Base-by-base conservation (phyloP, 2,797 vertebrate genomes). In the Garrulus glandarius region DNA sequence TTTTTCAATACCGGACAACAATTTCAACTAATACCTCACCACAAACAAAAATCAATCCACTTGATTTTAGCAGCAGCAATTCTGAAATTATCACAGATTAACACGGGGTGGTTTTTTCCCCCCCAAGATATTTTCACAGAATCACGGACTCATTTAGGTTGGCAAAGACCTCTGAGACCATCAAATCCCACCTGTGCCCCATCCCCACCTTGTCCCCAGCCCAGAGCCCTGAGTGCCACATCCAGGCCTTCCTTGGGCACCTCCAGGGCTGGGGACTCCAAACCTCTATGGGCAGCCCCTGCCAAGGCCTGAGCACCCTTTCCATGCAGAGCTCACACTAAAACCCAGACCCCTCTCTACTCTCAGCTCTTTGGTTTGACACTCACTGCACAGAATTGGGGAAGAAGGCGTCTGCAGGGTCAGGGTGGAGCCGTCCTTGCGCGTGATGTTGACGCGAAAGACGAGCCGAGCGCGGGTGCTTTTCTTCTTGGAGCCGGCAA, bases 401-500 rank as follows among this genome's bases (percentile, higher is more conserved):
- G 98, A 99, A 23, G 99, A 99, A 9, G 99, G 98, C 4, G 98
- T 99, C 98, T 99, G 99, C 67, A 99, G 97, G 29, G 98, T 99
- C 97, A 99, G 97, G 86, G 98, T 96, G 10, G 99, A 99, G 92
- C 99, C 99, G 80, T 99, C 99, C 80, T 99, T 97, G 81, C 99
- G 98, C 15, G 98, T 98, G 93, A 99, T 98, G 97, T 98, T 99
- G 94, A 99, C 99, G 55, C 99, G 98, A 95, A 99, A 99, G 83
- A 99, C 99, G 92, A 99, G 98, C 79, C 99, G 98, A 68, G 99
- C 99, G 6, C 99, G 99, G 27, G 99, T 99, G 97, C 99, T 99
- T 95, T 99, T 99, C 95, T 99, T 99, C 98, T 99, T 99, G 47
- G 99, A 99, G 37, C 99, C 99, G 4, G 99, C 99, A 82, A 99